Conservation (phyloP, 2,797 vertebrate species). For the Gymnoscopelus microlampas region DNA sequence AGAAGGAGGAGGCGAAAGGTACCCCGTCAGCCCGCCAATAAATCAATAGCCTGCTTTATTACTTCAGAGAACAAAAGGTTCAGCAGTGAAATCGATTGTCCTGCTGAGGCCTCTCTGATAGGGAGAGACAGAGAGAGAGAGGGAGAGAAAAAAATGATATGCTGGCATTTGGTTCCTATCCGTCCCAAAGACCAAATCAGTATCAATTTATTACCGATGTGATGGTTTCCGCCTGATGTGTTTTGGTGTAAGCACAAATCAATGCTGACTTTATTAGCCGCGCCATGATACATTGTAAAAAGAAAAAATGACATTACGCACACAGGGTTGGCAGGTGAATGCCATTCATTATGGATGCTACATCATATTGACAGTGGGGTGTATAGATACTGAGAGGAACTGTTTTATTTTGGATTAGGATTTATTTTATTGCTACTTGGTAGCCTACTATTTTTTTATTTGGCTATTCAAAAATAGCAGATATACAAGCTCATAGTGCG, state of each 20-base stretch:
- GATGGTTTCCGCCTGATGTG: constrained; percentile 74
- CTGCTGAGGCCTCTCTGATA: constrained; percentile 57
- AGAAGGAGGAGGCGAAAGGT: constrained; percentile 71
- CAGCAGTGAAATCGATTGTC: constrained; percentile 76
- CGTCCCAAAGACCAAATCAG: constrained; percentile 63
- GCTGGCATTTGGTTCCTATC: constrained; percentile 66
- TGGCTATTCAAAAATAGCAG: too few species aligned
- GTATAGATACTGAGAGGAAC: constrained; percentile 31
- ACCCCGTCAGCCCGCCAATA: constrained; percentile 76
- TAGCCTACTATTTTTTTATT: too few species aligned
- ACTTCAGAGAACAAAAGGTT: constrained; percentile 82
- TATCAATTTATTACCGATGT: constrained; percentile 76
- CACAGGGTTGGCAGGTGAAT: constrained; percentile 56
- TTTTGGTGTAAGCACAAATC: constrained; percentile 78
- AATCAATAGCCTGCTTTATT: constrained; percentile 84
- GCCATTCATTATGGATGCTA: constrained; percentile 56
- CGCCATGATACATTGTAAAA: constrained; percentile 64
- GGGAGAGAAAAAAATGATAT: constrained; percentile 49
- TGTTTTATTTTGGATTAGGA: neutral
- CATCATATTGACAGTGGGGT: constrained; percentile 44
- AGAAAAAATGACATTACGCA: constrained; percentile 56
- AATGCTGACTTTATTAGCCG: constrained; percentile 74
- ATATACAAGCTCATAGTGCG: too few species aligned
- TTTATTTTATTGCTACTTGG: too few species aligned
- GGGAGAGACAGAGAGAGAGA: constrained; percentile 42